Conservation (phyloP, 2,797 vertebrate genomes). For the Siniperca scherzeri region DNA sequence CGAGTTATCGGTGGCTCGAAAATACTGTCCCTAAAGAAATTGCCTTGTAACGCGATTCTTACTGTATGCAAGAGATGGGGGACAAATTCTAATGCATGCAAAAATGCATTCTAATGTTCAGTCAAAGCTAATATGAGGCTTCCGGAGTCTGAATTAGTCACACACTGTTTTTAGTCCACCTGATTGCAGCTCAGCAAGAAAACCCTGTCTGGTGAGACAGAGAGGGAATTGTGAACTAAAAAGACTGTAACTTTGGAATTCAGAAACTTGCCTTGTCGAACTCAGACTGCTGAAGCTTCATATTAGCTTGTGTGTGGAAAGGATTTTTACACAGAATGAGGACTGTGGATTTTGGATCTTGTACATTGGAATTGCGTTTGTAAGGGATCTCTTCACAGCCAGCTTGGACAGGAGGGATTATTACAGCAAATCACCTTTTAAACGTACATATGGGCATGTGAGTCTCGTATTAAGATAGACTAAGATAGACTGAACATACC, state of each 20-base stretch:
- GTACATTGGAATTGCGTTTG: neutral
- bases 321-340: no score
- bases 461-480: neutral
- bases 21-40: neutral
- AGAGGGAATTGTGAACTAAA: no score
- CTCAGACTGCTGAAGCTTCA: neutral
- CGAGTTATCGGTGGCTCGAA: neutral
- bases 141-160: neutral
- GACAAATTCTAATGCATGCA: neutral
- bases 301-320: neutral
- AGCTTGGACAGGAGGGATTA: neutral
- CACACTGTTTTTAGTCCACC: neutral
- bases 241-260: neutral
- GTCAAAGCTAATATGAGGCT: neutral
- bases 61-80: no score
- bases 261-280: neutral
- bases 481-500: neutral
- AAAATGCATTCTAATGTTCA: neutral
- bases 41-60: neutral
- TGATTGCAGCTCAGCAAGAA: neutral
- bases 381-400: neutral
- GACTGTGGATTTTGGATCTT: neutral
- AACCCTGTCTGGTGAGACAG: neutral
- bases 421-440: neutral
- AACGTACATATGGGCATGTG: neutral